phyloP scores from a whole-genome alignment of 2,888 invertebrate genomes.

The Thelaira solivaga region DNA sequence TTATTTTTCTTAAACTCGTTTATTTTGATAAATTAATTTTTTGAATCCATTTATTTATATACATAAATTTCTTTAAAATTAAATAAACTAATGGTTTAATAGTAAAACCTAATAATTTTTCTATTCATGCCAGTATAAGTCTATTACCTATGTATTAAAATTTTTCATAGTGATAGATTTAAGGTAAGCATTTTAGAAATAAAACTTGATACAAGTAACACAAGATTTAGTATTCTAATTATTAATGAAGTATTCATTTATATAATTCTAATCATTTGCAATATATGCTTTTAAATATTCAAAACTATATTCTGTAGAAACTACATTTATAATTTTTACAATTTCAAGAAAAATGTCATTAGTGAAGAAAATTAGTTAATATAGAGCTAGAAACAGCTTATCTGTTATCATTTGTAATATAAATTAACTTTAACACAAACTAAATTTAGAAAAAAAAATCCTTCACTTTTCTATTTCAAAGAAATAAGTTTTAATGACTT shows the following conservation, averaged over 20 bases:
- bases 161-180: not conserved
- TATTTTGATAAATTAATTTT: too few species aligned
- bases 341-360: not conserved
- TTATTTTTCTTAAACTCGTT: too few species aligned
- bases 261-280: too few species aligned
- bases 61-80: not conserved
- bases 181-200: not conserved
- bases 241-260: too few species aligned
- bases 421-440: too few species aligned
- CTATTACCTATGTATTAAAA: not conserved
- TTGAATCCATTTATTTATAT: not conserved
- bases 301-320: not conserved
- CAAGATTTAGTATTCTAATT: too few species aligned
- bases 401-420: not conserved
- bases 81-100: not conserved
- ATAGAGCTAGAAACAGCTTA: not conserved
- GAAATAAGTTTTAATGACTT: constrained; percentile 68
- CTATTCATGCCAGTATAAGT: not conserved
- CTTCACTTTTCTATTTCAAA: not conserved
- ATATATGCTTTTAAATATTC: not conserved
- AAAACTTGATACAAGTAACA: constrained; percentile 51
- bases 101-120: too few species aligned
- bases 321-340: not conserved
- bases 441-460: too few species aligned
- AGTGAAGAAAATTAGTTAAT: not conserved